These are phyloP conservation scores for Plectrocnemia conspersa DNA, from an alignment of 1,140 invertebrate genomes.

Conservation along the genomic window DNA sequence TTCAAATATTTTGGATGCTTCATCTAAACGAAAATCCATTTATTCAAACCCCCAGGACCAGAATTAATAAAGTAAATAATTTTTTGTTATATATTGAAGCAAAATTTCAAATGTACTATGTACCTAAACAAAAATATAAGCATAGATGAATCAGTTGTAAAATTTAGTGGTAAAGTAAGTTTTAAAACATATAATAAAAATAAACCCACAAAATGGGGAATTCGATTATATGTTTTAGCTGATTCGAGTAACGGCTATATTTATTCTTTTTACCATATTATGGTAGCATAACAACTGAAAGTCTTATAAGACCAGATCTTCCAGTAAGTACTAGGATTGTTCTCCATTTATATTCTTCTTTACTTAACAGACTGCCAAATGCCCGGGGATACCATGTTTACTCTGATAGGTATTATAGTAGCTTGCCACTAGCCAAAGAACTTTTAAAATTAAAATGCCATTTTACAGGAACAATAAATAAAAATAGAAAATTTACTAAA, in stretches of 20 bases:
- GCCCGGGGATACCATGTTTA: slow-evolving; percentile 29
- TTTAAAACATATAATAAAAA: slow-evolving; percentile 29
- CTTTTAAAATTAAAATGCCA: slow-evolving; percentile 30
- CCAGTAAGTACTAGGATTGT: slow-evolving; percentile 31
- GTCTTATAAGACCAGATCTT: slow-evolving; percentile 27
- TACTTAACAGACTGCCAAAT: slow-evolving; percentile 23
- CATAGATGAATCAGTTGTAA: slow-evolving; percentile 28
- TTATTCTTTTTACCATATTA: slow-evolving; percentile 29
- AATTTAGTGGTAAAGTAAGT: slow-evolving; percentile 24
- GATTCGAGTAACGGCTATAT: slow-evolving; percentile 31
- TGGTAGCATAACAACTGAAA: slow-evolving; percentile 28
- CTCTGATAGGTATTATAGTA: slow-evolving; percentile 31
- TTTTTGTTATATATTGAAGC: slow-evolving; percentile 13
- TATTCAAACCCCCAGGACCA: slow-evolving; percentile 22
- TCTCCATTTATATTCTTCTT: slow-evolving; percentile 30
- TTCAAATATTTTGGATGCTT: slow-evolving; percentile 18
- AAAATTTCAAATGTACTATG: slow-evolving; percentile 23
- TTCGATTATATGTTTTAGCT: slow-evolving; percentile 26
- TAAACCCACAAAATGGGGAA: slow-evolving; percentile 32
- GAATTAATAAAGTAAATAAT: slow-evolving; percentile 27
- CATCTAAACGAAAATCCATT: slow-evolving; percentile 27
- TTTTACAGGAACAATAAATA: slow-evolving; percentile 25
- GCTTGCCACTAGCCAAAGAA: slow-evolving; percentile 28
- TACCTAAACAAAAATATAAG: slow-evolving; percentile 17
- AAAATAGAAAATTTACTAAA: slow-evolving; percentile 30